Conservation (phyloP, 1,140 invertebrate species). For the Gonatopus flavifemur region DNA sequence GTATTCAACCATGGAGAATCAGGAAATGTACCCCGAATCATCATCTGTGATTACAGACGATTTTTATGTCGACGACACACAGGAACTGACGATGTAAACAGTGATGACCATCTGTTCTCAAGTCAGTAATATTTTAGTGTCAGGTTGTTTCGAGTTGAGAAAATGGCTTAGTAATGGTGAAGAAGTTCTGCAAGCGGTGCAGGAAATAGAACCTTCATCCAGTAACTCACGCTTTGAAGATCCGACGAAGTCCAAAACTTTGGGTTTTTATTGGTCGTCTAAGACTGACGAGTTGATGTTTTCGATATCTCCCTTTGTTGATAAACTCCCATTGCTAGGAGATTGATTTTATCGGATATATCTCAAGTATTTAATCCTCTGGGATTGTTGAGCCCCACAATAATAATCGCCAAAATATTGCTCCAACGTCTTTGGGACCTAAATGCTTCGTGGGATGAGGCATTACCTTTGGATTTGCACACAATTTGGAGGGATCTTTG, state of each 20-base stretch:
- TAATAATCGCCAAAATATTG: background rate
- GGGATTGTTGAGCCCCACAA: background rate
- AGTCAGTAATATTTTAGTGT: background rate
- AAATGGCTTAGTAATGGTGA: slow-evolving; percentile 15
- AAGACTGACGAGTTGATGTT: background rate
- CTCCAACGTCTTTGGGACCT: background rate
- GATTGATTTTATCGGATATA: background rate
- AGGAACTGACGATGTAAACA: no score
- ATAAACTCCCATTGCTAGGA: background rate
- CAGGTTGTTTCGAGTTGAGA: slow-evolving; percentile 3
- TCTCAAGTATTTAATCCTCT: background rate
- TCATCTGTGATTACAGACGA: slow-evolving; percentile 19
- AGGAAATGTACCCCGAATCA: slow-evolving; percentile 16
- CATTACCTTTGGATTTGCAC: background rate
- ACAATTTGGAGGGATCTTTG: no score
- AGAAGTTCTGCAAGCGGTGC: background rate
- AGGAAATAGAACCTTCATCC: background rate
- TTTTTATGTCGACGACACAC: slow-evolving; percentile 41
- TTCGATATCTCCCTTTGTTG: background rate
- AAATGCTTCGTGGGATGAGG: background rate
- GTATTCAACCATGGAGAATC: slow-evolving; percentile 15
- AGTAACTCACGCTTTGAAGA: no score
- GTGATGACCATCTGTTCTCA: background rate
- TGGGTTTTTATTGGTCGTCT: background rate
- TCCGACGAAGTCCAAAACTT: background rate